Conservation (phyloP, 1,140 invertebrate genomes). For the Leptinotarsa texana region DNA sequence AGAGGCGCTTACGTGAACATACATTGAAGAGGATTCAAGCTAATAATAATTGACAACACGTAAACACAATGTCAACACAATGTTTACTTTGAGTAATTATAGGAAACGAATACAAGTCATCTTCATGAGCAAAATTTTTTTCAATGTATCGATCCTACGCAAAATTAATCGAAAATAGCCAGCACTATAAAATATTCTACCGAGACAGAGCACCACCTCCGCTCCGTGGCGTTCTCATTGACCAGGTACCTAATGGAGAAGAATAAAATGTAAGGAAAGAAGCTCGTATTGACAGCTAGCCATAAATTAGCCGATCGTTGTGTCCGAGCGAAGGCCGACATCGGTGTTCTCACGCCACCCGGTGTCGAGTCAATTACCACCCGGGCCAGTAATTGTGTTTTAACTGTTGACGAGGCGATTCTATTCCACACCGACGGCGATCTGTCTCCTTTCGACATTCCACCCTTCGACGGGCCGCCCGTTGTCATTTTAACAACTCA, state of each 20-base stretch:
- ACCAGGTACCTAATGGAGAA: conserved; percentile 2
- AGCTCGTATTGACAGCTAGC: conserved; percentile 19
- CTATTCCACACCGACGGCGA: conserved; percentile 29
- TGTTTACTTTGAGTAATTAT: no score
- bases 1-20: no score
- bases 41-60: no score
- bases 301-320: conserved; percentile 37
- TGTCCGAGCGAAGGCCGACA: conserved; percentile 31
- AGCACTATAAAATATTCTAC: no score
- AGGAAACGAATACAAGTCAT: no score
- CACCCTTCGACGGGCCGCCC: conserved; percentile 18
- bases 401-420: conserved; percentile 39
- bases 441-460: conserved; percentile 25
- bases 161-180: no score
- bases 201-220: no score
- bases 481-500: conserved; percentile 38
- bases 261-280: conserved; percentile 6
- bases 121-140: no score
- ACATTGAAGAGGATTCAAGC: no score
- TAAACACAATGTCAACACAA: no score
- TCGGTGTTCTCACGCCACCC: conserved; percentile 33
- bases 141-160: no score
- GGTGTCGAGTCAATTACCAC: conserved; percentile 38
- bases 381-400: conserved; percentile 38
- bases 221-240: neutral